Evolutionary conservation across 2,113 vertebrate species (phyloP).

Genomic region (Corvus moneduloides): DNA sequence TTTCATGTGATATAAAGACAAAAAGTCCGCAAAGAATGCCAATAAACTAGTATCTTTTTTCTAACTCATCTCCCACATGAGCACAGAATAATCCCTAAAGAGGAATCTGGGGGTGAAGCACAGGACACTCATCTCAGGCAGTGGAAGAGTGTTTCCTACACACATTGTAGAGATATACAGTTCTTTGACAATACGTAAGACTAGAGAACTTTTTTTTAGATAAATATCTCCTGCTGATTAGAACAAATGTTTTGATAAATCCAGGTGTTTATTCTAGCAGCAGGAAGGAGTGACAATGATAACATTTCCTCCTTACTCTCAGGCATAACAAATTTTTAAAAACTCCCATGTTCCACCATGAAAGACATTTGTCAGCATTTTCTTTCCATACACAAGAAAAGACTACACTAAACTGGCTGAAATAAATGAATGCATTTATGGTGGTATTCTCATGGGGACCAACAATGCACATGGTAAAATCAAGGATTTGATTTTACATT

Average conservation of each 20-base stretch:
- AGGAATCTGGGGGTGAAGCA: background rate
- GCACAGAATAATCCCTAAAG: background rate
- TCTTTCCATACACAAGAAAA: background rate
- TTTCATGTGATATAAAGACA: background rate
- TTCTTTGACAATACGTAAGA: background rate
- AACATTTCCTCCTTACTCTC: background rate
- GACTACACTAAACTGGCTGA: background rate
- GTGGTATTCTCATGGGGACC: background rate
- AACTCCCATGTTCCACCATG: background rate
- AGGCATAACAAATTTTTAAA: background rate
- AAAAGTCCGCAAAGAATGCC: background rate
- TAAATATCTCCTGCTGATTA: slow-evolving; percentile 15
- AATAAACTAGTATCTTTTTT: background rate
- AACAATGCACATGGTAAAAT: background rate
- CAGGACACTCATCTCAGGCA: background rate
- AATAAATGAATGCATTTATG: background rate
- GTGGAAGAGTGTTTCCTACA: background rate
- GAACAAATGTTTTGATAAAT: slow-evolving; percentile 7
- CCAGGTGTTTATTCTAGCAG: slow-evolving; percentile 21
- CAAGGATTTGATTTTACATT: background rate
- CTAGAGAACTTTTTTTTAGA: background rate
- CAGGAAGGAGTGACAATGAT: background rate
- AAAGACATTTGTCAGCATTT: background rate
- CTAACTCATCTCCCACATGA: background rate
- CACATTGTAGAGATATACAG: background rate